Base-by-base conservation (phyloP, 2,888 invertebrate species). In the Cryptocheilus praepositus region DNA sequence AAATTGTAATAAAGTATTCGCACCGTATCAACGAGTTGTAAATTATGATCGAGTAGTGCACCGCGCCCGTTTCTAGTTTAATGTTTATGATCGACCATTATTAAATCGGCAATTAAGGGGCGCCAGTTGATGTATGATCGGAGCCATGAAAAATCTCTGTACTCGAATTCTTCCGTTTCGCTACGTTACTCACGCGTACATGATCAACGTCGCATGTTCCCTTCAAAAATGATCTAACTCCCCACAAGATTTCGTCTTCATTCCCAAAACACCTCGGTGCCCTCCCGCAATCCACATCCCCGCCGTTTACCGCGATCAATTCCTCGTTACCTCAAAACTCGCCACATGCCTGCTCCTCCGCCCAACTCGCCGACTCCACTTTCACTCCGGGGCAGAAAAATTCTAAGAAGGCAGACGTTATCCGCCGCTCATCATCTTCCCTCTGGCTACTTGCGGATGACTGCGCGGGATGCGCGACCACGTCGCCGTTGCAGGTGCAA, bases 31-130 rank as follows among this genome's bases (percentile, higher is more conserved):
- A 63, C 53, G 53, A 46, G 66, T 52, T 56, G 73, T 78, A 73
- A 78, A 70, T 77, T 70, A 67, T 64, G 19, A 15, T 43, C 51
- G 46, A 66, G 49, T 21, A 52, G 18, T 49, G 44, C 25, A 61
- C 64, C 61, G 67, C 46, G 67, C 58, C 19, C 43, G 56, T 28
- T 64, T 13, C 57, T 58, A 44, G 55, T 53, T 19, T 51, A 56
- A 46, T 70, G 66, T 58, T 67, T 61, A 67, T 71, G 51, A 55
- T 18, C 56, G 61, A 64, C 73, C 69, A 75, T 76, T 77, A 63
- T 66, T 71, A 70, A 78, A 79, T 76, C 77, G 61, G 71, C 70
- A 78, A 78, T 78, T 78, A 78, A 73, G 73, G 58, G 61, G 68
- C 59, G 56, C 61, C 44, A 54, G 67, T 67, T 76, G 79, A 79